Percentiles rank a stretch among this genome's conserved stretches.
These are phyloP conservation scores for Diaperis boleti DNA, from an alignment of 2,888 invertebrate genomes.

Conservation along the genomic window DNA sequence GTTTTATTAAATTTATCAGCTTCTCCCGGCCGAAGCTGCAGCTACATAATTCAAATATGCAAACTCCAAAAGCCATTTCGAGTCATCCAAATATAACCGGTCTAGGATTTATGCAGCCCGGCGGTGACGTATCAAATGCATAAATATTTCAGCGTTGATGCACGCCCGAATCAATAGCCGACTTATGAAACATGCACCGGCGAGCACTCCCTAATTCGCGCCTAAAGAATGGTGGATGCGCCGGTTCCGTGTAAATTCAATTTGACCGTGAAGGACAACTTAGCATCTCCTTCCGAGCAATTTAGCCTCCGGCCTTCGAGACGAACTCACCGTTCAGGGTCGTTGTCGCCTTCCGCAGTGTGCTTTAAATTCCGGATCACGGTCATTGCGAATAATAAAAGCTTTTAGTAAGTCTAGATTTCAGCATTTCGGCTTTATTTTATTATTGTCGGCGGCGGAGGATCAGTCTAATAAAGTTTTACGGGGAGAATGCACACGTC, in stretches of 20 bases:
- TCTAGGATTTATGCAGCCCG: conserved; percentile 22
- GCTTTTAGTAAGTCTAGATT: conserved; percentile 21
- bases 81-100: conserved; percentile 24
- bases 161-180: conserved; percentile 11
- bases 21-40: conserved; percentile 8
- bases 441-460: conserved; percentile 2
- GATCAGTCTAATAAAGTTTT: conserved; percentile 4
- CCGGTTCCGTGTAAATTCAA: conserved; percentile 30
- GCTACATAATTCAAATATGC: conserved; percentile 30
- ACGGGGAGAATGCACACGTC: neutral
- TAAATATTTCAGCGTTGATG: conserved; percentile 29
- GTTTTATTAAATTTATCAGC: conserved; percentile 11
- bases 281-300: conserved; percentile 17
- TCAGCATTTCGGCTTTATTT: conserved; percentile 14
- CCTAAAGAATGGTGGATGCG: conserved; percentile 35
- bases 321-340: conserved; percentile 15
- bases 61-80: conserved; percentile 34
- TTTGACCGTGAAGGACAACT: conserved; percentile 30
- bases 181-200: conserved; percentile 6
- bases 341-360: conserved; percentile 27
- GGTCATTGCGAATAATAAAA: conserved; percentile 41
- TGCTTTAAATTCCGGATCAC: conserved; percentile 42
- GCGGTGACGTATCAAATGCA: conserved; percentile 30
- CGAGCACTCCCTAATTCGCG: too few relatives aligned
- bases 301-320: conserved; percentile 32